Base-by-base conservation (phyloP, 2,888 invertebrate species). In the Tetramorium bicarinatum region DNA sequence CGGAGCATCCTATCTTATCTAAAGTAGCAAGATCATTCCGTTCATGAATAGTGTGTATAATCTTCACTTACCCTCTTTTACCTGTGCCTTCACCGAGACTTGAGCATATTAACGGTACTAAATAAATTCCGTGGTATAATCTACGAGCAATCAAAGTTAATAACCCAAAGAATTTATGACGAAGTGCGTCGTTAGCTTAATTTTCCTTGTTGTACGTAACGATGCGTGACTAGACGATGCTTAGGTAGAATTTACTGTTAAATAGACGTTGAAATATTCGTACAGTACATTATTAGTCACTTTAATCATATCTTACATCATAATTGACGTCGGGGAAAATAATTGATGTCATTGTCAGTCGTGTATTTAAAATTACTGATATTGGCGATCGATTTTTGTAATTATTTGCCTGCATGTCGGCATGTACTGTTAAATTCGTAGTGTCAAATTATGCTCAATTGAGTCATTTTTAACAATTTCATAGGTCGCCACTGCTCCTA, bases 181-280 rank as follows among this genome's bases (percentile, higher is more conserved):
- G 61, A 81, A 84, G 85, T 86, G 84, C 85, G 67, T 87, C 87
- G 82, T 88, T 88, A 87, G 85, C 82, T 88, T 88, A 88, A 88
- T 88, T 88, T 88, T 87, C 88, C 87, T 88, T 88, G 85, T 82
- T 71, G 85, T 84, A 87, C 72, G 88, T 88, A 88, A 88, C 88
- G 88, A 88, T 84, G 88, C 88, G 88, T 88, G 88, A 88, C 88
- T 82, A 74, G 87, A 81, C 64, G 88, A 88, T 85, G 85, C 72
- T 77, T 71, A 72, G 84, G 67, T 82, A 83, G 74, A 85, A 82
- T 52, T 76, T 56, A 71, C 83, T 80, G 81, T 83, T 83, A 79
- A 59, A 85, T 80, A 87, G 88, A 82, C 82, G 84, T 69, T 82
- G 82, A 84, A 82, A 84, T 82, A 85, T 83, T 54, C 64, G 59